Base-by-base conservation (phyloP, 2,888 invertebrate species). In the Pantelozetes paolii region DNA sequence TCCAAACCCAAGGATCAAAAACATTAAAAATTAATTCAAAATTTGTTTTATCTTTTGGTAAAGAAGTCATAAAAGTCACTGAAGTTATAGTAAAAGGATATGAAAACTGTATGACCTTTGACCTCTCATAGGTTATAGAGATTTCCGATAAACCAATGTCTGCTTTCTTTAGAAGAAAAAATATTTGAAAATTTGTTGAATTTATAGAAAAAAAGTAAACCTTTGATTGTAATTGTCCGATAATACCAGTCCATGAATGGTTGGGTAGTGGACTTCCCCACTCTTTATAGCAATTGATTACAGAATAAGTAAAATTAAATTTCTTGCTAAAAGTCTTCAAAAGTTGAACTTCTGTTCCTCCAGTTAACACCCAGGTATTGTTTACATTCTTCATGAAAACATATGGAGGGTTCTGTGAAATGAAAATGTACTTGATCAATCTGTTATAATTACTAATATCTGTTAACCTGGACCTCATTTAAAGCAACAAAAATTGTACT, bases 61-160 rank as follows among this genome's bases (percentile, higher is more conserved):
- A 26, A 45, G 69, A 69, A 15, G 69, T 69, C 23, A 69, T 69
- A 23, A 45, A 69, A 13, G 69, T 45, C 23, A 69, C 26, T 0
- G 3, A 69, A 15, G 45, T 45, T n/a, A 69, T 26, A 2, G 69
- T 42, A 45, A 20, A 45, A 1, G 69, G 69, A 42, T 45, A 45
- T 1, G 69, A 69, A 18, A 69, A 69, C 6, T 42, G n/a, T 13
- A 23, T 20, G 6, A 18, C 26, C 20, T 28, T 2, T 42, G 42
- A 42, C 2, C 69, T 20, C 28, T 69, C 69, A 15, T 23, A 23
- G 11, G 40, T 42, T 6, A 69, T 69, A 18, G 69, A 69, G 18
- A 69, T 18, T 6, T 69, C 69, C 20, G 69, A 69, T 9, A 69
- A 20, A 26, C 69, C 69, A 3, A 69, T 20, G 23, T 69, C 69